Conservation (phyloP, 2,113 vertebrate genomes). For the Sorex araneus region DNA sequence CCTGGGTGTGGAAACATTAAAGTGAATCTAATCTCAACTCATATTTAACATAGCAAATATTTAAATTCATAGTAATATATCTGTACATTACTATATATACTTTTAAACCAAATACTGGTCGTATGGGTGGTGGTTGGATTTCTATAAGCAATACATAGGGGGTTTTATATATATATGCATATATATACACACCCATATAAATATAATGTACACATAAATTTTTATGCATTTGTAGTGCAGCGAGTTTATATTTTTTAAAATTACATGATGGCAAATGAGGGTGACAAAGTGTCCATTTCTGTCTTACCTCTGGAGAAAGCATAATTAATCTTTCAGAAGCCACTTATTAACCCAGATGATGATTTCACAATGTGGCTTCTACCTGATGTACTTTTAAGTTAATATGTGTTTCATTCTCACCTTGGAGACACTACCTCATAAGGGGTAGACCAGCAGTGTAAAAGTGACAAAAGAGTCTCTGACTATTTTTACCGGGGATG, state of each 20-base stretch:
- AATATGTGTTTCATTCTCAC: slow-evolving; percentile 51
- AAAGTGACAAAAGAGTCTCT: slow-evolving; percentile 46
- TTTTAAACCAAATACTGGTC: slow-evolving; percentile 70
- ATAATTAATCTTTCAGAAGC: background rate
- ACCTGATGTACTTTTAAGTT: slow-evolving; percentile 29
- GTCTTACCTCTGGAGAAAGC: slow-evolving; percentile 11
- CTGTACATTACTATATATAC: slow-evolving; percentile 65
- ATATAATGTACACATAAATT: background rate
- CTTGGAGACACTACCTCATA: slow-evolving; percentile 68
- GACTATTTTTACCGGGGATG: background rate
- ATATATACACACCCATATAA: background rate
- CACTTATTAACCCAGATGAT: background rate
- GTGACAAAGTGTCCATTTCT: background rate
- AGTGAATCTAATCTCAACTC: slow-evolving; percentile 87
- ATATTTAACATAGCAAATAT: slow-evolving; percentile 84
- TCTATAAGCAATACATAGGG: slow-evolving; percentile 74
- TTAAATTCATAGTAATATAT: slow-evolving; percentile 84
- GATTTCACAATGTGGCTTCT: slow-evolving; percentile 15
- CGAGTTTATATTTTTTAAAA: background rate
- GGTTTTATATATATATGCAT: background rate
- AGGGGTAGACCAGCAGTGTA: background rate
- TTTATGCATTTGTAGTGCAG: too few relatives aligned
- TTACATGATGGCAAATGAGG: background rate
- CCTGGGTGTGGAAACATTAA: slow-evolving; percentile 74
- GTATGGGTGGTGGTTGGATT: slow-evolving; percentile 66